A percentile compares a stretch with the other conserved stretches of the same genome.
Conservation (phyloP, 1,140 invertebrate species). For the Trigoniulus corallinus region DNA sequence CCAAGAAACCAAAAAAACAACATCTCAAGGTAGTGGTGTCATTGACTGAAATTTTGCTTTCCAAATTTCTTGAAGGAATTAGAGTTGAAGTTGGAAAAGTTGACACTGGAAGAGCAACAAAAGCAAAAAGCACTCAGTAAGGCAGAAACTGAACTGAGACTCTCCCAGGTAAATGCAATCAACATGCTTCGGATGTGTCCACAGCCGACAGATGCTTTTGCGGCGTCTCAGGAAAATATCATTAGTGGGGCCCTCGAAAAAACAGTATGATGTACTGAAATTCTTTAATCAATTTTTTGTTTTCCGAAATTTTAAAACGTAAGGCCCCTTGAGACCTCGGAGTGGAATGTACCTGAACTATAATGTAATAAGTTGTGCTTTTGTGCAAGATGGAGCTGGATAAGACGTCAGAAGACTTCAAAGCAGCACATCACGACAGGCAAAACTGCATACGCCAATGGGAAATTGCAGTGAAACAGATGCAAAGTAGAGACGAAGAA, state of each 20-base stretch:
- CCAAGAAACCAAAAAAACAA: background rate
- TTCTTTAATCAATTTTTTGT: background rate
- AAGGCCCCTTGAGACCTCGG: no score
- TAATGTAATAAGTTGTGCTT: background rate
- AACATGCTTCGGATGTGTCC: no score
- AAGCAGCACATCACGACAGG: background rate
- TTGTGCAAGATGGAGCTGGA: background rate
- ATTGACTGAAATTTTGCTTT: background rate
- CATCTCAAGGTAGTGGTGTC: background rate
- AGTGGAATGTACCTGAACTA: no score
- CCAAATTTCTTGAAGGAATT: background rate
- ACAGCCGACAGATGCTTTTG: no score
- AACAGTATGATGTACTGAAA: no score
- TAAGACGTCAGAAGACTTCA: background rate
- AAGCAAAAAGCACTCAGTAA: background rate
- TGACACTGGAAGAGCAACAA: background rate
- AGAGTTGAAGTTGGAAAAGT: background rate
- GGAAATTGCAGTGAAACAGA: background rate
- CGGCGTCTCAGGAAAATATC: no score
- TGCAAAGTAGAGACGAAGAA: background rate
- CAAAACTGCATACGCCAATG: background rate
- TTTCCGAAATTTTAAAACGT: background rate
- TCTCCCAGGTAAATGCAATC: background rate
- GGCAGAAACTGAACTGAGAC: background rate
- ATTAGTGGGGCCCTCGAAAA: no score